A percentile compares a stretch with the other conserved stretches of the same genome.
Conservation (phyloP, 2,888 invertebrate species). For the Lepidonotus clava region DNA sequence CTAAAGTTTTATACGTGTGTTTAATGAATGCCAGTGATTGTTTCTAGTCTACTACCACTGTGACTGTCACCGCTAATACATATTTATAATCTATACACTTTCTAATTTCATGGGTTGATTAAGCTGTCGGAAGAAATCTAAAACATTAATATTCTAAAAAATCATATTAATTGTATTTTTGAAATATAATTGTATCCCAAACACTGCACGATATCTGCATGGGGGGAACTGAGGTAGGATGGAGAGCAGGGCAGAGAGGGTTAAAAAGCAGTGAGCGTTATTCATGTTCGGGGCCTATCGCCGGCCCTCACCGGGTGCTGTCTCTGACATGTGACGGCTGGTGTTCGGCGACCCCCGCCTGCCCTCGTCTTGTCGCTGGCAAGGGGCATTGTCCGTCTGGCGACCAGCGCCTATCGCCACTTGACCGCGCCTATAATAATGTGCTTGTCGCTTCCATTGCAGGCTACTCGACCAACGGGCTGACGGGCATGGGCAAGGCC, state of each 20-base stretch:
- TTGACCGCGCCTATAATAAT: constrained; percentile 1
- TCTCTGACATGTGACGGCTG: not conserved
- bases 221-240: not conserved
- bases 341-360: not conserved
- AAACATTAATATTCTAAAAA: too few species aligned
- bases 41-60: too few species aligned
- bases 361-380: not conserved
- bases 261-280: not conserved
- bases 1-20: too few species aligned
- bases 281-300: not conserved
- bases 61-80: too few species aligned
- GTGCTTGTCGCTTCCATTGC: not conserved
- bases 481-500: constrained; percentile 50
- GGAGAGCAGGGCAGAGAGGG: not conserved
- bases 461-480: constrained; percentile 51
- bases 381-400: not conserved
- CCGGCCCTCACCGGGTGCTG: not conserved
- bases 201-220: too few species aligned
- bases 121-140: too few species aligned
- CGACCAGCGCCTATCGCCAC: not conserved
- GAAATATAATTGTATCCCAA: too few species aligned
- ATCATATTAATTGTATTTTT: too few species aligned
- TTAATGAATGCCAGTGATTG: too few species aligned
- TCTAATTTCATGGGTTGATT: too few species aligned
- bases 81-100: too few species aligned